A percentile compares a stretch with the other conserved stretches of the same genome.
Evolutionary conservation across 2,888 invertebrate species (phyloP).

Genomic region (Dysmachus trigonus): DNA sequence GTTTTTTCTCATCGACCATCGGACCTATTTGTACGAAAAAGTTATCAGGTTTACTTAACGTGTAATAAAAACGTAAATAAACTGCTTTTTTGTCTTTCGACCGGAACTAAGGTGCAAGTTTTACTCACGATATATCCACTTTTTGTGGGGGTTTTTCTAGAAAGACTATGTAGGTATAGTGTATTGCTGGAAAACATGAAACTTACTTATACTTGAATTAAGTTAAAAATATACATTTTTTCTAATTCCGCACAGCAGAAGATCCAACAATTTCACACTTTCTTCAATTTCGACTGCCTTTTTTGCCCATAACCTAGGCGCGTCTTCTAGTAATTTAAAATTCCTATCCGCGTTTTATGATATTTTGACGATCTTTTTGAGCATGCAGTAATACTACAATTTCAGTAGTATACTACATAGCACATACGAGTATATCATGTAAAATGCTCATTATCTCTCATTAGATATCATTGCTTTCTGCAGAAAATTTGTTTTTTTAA

Average conservation of each 20-base stretch:
- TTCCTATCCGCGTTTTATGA: background rate
- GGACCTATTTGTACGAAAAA: background rate
- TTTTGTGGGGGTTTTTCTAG: background rate
- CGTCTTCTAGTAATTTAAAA: background rate
- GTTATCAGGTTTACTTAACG: background rate
- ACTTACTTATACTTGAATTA: background rate
- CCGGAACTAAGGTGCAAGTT: background rate
- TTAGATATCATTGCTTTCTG: too few relatives aligned
- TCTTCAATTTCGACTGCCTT: background rate
- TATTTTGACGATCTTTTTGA: too few relatives aligned
- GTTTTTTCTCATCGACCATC: background rate
- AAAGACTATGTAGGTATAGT: background rate
- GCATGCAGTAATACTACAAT: too few relatives aligned
- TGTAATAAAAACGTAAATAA: background rate
- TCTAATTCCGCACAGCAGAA: background rate
- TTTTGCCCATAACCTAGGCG: background rate
- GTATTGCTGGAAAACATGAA: background rate
- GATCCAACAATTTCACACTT: background rate
- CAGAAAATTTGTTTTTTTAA: too few relatives aligned
- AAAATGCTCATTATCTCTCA: too few relatives aligned
- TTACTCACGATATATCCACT: background rate
- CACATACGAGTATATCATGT: too few relatives aligned
- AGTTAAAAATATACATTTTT: background rate
- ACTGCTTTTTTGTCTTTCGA: background rate
- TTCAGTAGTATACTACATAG: too few relatives aligned